Evolutionary conservation across 2,888 invertebrate species (phyloP).

Genomic region (Scotopteryx bipunctaria): DNA sequence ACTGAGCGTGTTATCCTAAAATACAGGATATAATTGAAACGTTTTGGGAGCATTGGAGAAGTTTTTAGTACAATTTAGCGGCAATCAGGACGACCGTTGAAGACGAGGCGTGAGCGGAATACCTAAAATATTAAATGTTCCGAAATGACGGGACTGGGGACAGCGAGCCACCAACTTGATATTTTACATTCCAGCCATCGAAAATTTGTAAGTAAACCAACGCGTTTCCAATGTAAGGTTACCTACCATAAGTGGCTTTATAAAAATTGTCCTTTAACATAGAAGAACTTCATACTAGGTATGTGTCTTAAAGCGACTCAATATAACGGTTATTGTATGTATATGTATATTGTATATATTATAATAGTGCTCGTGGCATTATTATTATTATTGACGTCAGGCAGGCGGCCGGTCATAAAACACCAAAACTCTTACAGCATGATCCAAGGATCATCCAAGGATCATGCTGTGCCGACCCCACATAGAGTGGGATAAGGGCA

Average conservation of each 20-base stretch:
- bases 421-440: too few relatives aligned
- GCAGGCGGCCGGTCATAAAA: too few relatives aligned
- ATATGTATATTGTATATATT: too few relatives aligned
- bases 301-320: too few relatives aligned
- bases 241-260: background rate
- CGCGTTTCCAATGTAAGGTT: background rate
- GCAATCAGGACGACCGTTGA: slow-evolving; percentile 83
- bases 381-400: too few relatives aligned
- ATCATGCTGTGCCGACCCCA: too few relatives aligned
- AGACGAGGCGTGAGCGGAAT: slow-evolving; percentile 80
- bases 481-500: too few relatives aligned
- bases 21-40: slow-evolving; percentile 74
- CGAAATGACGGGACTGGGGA: slow-evolving; percentile 64
- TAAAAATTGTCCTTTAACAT: too few relatives aligned
- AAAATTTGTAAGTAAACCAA: slow-evolving; percentile 22
- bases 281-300: background rate
- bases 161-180: slow-evolving; percentile 67
- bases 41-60: slow-evolving; percentile 79
- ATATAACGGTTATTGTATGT: too few relatives aligned
- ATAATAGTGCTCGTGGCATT: too few relatives aligned
- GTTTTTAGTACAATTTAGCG: slow-evolving; percentile 84
- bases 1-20: slow-evolving; percentile 49
- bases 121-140: slow-evolving; percentile 78
- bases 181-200: slow-evolving; percentile 49
- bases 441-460: too few relatives aligned